Evolutionary conservation across 2,797 vertebrate genomes (phyloP).

Genomic region (Anguilla anguilla): DNA sequence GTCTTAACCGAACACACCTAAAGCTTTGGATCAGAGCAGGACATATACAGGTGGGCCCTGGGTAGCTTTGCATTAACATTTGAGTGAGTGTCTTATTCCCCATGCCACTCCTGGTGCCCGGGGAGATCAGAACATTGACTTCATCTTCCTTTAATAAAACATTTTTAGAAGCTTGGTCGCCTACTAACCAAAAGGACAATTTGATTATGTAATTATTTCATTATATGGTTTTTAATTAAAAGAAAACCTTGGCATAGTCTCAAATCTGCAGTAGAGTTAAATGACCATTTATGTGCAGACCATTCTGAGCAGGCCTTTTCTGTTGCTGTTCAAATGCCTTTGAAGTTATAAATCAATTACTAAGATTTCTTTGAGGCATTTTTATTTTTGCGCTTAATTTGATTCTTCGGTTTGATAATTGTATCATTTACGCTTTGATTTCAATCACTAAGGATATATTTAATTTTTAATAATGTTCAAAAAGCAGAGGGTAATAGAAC

Average conservation of each 20-base stretch:
- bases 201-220: constrained; percentile 17
- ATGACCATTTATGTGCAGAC: not conserved
- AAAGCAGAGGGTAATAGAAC: not conserved
- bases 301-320: not conserved
- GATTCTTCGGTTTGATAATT: constrained; percentile 28
- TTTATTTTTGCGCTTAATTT: constrained; percentile 1
- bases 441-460: not conserved
- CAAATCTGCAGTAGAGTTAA: not conserved
- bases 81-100: not conserved
- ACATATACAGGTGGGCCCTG: not conserved
- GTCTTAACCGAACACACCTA: not conserved
- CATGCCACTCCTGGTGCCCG: not conserved
- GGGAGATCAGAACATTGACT: not conserved
- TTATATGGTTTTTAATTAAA: constrained; percentile 16
- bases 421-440: constrained; percentile 16
- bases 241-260: not conserved
- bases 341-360: constrained; percentile 28
- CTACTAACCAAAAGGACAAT: constrained; percentile 5
- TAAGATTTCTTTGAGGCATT: constrained; percentile 20
- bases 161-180: not conserved
- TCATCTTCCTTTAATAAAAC: not conserved
- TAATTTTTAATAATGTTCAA: not conserved
- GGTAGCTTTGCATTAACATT: not conserved
- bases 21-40: not conserved
- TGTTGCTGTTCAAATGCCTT: constrained; percentile 6